Conservation (phyloP, 2,888 invertebrate species). For the Pristionchus mayeri region DNA sequence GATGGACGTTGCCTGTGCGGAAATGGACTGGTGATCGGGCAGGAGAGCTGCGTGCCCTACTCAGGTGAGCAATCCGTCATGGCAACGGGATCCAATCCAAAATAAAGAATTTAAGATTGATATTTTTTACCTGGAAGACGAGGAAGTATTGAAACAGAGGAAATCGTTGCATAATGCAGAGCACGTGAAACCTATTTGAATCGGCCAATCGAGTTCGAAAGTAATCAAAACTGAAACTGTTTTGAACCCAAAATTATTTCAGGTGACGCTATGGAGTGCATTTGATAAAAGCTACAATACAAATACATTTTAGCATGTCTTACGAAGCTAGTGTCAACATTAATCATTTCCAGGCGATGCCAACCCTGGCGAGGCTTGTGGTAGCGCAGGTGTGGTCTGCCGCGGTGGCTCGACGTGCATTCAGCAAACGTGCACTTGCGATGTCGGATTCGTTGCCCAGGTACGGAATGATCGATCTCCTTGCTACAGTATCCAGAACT, state of each 20-base stretch:
- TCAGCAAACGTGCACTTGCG: slow-evolving; percentile 39
- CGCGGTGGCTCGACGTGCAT: slow-evolving; percentile 51
- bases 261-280: background rate
- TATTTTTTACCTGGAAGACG: background rate
- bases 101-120: background rate
- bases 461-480: background rate
- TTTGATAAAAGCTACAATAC: too few species aligned
- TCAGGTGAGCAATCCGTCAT: slow-evolving; percentile 8
- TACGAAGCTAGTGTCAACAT: too few species aligned
- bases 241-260: background rate
- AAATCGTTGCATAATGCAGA: background rate
- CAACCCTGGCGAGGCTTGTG: slow-evolving; percentile 63
- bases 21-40: slow-evolving; percentile 50
- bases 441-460: slow-evolving; percentile 32
- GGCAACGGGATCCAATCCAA: too few species aligned
- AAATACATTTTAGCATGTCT: background rate
- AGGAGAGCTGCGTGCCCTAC: slow-evolving; percentile 49
- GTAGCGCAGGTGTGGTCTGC: slow-evolving; percentile 58
- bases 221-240: background rate
- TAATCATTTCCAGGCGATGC: slow-evolving; percentile 56
- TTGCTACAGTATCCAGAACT: background rate
- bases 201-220: too few species aligned
- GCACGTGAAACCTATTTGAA: background rate
- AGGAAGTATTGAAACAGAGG: background rate
- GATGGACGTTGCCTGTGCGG: slow-evolving; percentile 63